Evolutionary conservation across 1,140 invertebrate genomes (phyloP).

Genomic region (Nixonia krombeini): DNA sequence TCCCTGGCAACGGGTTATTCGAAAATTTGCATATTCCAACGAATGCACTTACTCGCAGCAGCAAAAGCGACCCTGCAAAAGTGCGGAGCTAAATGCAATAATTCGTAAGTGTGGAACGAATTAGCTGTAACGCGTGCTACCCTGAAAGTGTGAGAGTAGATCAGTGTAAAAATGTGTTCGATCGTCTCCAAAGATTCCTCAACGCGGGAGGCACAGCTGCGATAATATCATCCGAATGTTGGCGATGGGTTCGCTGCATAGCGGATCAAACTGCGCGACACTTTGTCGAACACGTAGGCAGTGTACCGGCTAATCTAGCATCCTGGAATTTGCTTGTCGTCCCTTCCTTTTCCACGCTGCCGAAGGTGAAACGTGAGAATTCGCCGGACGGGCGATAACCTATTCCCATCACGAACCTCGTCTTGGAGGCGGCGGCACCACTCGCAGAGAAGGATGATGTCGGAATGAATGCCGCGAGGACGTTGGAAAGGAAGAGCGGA

Average conservation of each 20-base stretch:
- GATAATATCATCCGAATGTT: conserved; percentile 3
- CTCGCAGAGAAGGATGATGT: conserved; percentile 27
- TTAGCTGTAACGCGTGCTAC: no score
- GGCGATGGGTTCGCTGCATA: background rate
- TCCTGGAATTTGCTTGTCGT: conserved; percentile 43
- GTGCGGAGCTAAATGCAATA: no score
- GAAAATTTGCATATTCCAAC: no score
- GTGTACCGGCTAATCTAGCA: conserved; percentile 35
- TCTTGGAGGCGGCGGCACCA: conserved; percentile 41
- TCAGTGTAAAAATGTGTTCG: no score
- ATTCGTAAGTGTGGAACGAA: no score
- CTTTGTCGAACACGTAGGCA: conserved; percentile 26
- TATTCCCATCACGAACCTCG: conserved; percentile 55
- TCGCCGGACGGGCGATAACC: conserved; percentile 48
- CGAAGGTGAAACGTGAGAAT: conserved; percentile 52
- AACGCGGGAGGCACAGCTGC: no score
- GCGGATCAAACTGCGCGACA: background rate
- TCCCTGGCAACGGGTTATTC: no score
- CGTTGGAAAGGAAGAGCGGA: conserved; percentile 5
- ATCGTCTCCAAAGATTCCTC: no score
- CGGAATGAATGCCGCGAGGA: no score
- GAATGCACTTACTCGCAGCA: no score
- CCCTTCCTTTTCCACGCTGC: conserved; percentile 13
- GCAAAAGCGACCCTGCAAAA: no score
- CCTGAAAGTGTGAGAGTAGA: no score